Percentiles rank a stretch among this genome's conserved stretches.
These are phyloP conservation scores for Kryphioiulus occultus DNA, from an alignment of 2,888 invertebrate genomes.

Conservation along the genomic window DNA sequence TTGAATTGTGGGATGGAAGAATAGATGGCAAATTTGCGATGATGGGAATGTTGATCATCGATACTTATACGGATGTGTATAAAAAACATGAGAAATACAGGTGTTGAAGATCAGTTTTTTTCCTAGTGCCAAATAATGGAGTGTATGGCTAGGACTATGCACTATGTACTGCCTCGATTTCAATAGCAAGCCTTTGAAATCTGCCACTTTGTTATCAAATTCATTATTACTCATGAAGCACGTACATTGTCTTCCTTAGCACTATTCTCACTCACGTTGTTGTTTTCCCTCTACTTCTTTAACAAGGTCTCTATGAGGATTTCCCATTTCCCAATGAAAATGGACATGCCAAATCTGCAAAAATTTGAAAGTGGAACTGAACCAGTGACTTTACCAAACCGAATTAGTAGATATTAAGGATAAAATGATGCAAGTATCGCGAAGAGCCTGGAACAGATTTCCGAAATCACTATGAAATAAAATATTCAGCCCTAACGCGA, in stretches of 20 bases:
- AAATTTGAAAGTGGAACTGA: no score
- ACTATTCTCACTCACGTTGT: background rate
- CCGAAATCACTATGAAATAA: no score
- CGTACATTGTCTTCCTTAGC: background rate
- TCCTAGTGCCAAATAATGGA: background rate
- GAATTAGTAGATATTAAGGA: no score
- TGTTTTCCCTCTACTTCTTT: background rate
- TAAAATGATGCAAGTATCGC: no score
- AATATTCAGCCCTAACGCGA: no score
- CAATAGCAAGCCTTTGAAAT: constrained; percentile 8
- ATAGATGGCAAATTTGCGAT: constrained; percentile 39
- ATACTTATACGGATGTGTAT: constrained; percentile 4
- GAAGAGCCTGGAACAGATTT: no score
- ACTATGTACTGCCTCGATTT: background rate
- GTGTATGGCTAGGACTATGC: background rate
- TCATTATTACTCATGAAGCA: background rate
- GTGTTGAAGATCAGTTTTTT: background rate
- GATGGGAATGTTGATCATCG: constrained; percentile 40
- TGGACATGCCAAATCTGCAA: no score
- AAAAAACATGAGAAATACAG: constrained; percentile 22
- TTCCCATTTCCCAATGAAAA: no score
- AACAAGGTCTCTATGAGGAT: background rate
- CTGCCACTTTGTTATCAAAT: constrained; percentile 32
- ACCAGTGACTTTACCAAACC: no score
- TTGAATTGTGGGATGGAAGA: constrained; percentile 3